Conservation (phyloP, 2,113 vertebrate genomes). For the Pelmatolapia mariae region DNA sequence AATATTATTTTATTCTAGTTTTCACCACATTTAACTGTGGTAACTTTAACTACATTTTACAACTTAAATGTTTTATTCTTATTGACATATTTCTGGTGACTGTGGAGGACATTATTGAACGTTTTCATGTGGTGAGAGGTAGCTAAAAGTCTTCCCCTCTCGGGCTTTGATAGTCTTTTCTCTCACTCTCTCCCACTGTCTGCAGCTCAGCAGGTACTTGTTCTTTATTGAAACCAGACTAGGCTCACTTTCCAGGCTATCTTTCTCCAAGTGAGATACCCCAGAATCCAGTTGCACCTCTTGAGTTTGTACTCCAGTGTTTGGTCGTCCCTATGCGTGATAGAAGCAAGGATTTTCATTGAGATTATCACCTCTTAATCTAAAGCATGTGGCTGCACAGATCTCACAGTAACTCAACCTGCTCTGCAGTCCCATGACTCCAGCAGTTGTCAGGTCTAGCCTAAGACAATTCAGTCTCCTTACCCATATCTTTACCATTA, state of each 20-base stretch:
- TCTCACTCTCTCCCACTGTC: constrained; percentile 24
- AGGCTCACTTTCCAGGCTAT: constrained; percentile 41
- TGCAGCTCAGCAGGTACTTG: constrained; percentile 58
- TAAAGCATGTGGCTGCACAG: constrained; percentile 68
- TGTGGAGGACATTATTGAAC: neutral
- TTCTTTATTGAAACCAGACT: constrained; percentile 66
- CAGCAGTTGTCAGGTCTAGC: constrained; percentile 42
- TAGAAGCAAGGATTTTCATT: constrained; percentile 57
- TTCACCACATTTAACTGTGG: neutral
- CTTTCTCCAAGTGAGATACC: constrained; percentile 37
- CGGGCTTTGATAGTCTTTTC: constrained; percentile 33
- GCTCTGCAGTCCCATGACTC: constrained; percentile 26
- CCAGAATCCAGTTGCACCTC: constrained; percentile 42
- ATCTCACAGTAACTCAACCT: constrained; percentile 55
- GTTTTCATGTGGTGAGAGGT: constrained; percentile 30
- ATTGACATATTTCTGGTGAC: neutral
- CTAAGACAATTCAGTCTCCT: constrained; percentile 31
- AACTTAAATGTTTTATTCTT: neutral
- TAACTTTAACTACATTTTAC: neutral
- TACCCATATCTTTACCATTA: constrained; percentile 44
- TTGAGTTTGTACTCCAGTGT: constrained; percentile 39
- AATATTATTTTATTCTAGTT: neutral
- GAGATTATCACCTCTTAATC: constrained; percentile 78
- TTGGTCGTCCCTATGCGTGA: constrained; percentile 30
- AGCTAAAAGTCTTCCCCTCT: constrained; percentile 26